Conservation (phyloP, 2,797 vertebrate genomes). For the Aphelocoma californica region DNA sequence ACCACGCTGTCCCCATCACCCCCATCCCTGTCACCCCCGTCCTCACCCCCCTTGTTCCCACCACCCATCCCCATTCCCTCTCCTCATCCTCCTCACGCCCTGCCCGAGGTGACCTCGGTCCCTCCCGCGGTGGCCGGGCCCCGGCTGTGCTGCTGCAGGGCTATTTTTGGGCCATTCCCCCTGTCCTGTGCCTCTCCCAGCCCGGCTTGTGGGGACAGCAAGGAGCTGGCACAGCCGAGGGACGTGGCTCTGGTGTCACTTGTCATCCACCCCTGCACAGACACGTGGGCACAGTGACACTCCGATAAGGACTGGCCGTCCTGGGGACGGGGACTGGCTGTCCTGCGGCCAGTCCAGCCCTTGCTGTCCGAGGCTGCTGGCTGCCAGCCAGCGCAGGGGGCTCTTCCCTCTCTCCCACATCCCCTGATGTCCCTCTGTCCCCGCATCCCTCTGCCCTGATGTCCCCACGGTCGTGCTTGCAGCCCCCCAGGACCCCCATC, state of each 20-base stretch:
- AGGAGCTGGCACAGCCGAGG: not conserved
- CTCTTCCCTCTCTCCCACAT: not conserved
- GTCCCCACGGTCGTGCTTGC: fast-evolving
- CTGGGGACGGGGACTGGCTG: not conserved
- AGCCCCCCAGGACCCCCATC: no score
- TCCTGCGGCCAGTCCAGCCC: not conserved
- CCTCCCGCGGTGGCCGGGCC: not conserved
- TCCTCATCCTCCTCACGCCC: not conserved
- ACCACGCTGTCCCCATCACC: no score
- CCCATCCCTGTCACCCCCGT: no score
- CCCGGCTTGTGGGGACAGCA: not conserved
- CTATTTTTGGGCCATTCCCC: conserved; percentile 32
- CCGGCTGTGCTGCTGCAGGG: not conserved
- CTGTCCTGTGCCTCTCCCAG: not conserved
- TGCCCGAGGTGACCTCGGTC: not conserved
- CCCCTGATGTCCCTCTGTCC: not conserved
- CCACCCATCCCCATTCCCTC: not conserved
- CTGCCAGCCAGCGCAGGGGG: not conserved
- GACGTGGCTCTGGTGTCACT: conserved; percentile 21
- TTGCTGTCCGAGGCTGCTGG: not conserved
- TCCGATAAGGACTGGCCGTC: not conserved
- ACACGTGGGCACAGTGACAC: conserved; percentile 12
- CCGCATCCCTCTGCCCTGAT: not conserved
- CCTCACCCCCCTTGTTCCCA: not conserved
- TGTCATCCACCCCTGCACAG: not conserved